phyloP scores from a whole-genome alignment of 2,113 vertebrate species.

The Burhinus bistriatus region DNA sequence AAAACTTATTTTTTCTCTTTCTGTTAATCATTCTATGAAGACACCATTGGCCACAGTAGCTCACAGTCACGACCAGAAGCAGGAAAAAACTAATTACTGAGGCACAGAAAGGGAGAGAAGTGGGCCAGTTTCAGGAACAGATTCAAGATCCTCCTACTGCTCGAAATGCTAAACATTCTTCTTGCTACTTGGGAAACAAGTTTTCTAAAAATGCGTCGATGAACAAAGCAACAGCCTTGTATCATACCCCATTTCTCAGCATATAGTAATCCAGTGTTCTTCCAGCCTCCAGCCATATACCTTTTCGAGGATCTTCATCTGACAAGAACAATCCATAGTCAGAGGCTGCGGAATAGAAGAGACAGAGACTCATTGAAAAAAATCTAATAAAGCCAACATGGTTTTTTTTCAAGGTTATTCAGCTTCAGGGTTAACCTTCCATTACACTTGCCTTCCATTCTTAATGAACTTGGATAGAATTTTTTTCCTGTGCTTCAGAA shows the following conservation, averaged over 20 bases:
- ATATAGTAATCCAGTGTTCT: conserved; percentile 99
- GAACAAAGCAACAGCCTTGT: neutral
- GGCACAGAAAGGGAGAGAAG: neutral
- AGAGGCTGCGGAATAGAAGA: conserved; percentile 81
- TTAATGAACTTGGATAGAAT: neutral
- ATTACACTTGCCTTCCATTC: neutral
- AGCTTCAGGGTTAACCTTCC: neutral
- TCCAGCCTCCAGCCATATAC: conserved; percentile 97
- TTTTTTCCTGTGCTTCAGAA: neutral
- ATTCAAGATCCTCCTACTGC: neutral
- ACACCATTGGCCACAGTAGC: neutral
- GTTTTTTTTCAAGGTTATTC: neutral
- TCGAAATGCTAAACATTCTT: neutral
- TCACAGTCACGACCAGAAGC: neutral
- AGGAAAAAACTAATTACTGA: neutral
- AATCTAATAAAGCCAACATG: neutral
- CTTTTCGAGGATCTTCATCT: conserved; percentile 96
- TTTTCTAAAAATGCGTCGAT: neutral
- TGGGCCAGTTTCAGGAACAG: neutral
- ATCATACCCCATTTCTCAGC: conserved; percentile 93
- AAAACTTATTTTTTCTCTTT: neutral
- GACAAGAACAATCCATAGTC: conserved; percentile 97
- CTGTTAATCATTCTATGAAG: neutral
- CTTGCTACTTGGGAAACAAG: neutral
- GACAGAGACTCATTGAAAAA: neutral